phyloP scores from a whole-genome alignment of 2,888 invertebrate species.

The Branchinecta sandiegonensis region DNA sequence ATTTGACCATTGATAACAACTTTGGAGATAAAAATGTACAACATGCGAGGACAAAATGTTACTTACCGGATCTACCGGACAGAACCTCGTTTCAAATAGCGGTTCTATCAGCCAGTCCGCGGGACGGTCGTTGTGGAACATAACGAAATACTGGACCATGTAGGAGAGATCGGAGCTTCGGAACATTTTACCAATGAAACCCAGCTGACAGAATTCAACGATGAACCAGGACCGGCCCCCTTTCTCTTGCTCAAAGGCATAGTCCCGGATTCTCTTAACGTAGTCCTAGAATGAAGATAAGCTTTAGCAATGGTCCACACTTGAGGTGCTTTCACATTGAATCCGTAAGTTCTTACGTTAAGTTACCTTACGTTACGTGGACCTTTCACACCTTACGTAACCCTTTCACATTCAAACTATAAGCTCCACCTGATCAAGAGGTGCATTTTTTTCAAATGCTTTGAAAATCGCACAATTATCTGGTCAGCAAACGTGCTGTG shows the following conservation, averaged over 20 bases:
- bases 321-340: no score
- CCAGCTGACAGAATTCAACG: conserved; percentile 80
- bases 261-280: conserved; percentile 67
- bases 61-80: conserved; percentile 58
- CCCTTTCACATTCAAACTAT: no score
- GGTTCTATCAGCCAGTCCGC: conserved; percentile 92
- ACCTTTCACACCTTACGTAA: no score
- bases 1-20: no score
- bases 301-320: not conserved
- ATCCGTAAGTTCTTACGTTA: no score
- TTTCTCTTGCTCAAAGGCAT: conserved; percentile 58
- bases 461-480: no score
- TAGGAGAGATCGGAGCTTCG: conserved; percentile 69
- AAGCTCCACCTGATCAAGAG: no score
- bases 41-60: not conserved
- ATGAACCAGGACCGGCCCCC: conserved; percentile 71
- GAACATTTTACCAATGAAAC: conserved; percentile 92
- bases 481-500: no score
- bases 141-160: conserved; percentile 78
- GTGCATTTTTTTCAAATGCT: no score
- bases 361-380: no score
- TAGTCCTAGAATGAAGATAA: conserved; percentile 43
- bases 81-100: conserved; percentile 74
- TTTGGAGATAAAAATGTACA: no score
- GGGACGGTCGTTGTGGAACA: conserved; percentile 91